Percentiles rank a stretch among this genome's conserved stretches.
Evolutionary conservation across 1,140 invertebrate genomes (phyloP).

Genomic region (Meloidogyne hapla): DNA sequence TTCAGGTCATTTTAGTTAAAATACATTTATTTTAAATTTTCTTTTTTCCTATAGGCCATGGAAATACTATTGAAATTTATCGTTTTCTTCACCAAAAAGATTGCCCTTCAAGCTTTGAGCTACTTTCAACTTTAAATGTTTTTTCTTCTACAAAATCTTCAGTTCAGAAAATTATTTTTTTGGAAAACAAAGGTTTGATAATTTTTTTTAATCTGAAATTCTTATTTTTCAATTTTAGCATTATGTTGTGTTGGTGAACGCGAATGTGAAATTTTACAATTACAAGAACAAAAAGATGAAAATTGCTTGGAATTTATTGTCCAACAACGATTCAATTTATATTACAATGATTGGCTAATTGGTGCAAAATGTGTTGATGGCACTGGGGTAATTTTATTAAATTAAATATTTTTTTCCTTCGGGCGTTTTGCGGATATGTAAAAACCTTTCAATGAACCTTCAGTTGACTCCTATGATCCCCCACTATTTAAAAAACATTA

Average conservation of each 20-base stretch:
- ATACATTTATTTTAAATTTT: no score
- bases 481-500: no score
- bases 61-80: slow-evolving; percentile 7
- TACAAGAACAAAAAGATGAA: not conserved
- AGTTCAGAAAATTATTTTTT: not conserved
- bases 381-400: not conserved
- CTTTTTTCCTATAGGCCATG: not conserved
- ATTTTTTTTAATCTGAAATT: not conserved
- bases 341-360: slow-evolving; percentile 12
- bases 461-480: no score
- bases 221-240: not conserved
- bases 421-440: no score
- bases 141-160: slow-evolving; percentile 5
- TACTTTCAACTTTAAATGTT: not conserved
- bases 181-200: not conserved
- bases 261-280: slow-evolving; percentile 15
- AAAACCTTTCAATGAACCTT: no score
- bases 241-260: slow-evolving; percentile 11
- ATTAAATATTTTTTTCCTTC: no score
- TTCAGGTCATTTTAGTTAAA: not conserved
- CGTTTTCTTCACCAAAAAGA: not conserved
- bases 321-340: not conserved
- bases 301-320: not conserved
- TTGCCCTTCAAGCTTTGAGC: not conserved
- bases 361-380: not conserved